Evolutionary conservation across 2,888 invertebrate genomes (phyloP).

Genomic region (Netelia inedita): DNA sequence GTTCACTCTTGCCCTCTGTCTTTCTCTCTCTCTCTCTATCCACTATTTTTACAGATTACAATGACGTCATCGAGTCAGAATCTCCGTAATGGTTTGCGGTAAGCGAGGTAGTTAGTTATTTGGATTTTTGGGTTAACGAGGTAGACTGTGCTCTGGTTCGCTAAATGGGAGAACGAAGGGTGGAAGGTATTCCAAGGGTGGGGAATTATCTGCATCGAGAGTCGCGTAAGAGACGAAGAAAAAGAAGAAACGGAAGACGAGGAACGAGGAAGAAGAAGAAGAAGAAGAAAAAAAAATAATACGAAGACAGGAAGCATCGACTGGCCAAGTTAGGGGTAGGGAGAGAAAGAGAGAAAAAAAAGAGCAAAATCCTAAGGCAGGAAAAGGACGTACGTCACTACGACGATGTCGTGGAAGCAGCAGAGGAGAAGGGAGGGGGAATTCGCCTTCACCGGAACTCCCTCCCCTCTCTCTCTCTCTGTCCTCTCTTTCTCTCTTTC

Average conservation of each 20-base stretch:
- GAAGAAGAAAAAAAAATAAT: slow-evolving; percentile 31
- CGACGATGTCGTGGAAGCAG: slow-evolving; percentile 13
- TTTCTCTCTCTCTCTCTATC: not conserved
- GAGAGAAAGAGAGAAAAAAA: slow-evolving; percentile 36
- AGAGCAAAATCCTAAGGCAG: slow-evolving; percentile 43
- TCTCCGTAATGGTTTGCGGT: slow-evolving; percentile 19
- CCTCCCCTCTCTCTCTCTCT: not conserved
- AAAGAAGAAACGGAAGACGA: slow-evolving; percentile 1
- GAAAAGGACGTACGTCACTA: slow-evolving; percentile 51
- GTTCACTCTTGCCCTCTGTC: not conserved
- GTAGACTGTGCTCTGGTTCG: slow-evolving; percentile 35
- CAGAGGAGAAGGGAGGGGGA: slow-evolving; percentile 16
- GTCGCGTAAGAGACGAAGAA: not conserved
- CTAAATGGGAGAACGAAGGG: slow-evolving; percentile 26
- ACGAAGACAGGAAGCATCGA: not conserved
- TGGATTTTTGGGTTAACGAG: slow-evolving; percentile 70
- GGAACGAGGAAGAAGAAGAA: slow-evolving; percentile 59
- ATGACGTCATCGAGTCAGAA: slow-evolving; percentile 73
- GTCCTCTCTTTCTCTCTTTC: no score
- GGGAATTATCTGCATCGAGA: slow-evolving; percentile 15
- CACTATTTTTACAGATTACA: slow-evolving; percentile 67
- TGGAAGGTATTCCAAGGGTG: slow-evolving; percentile 19
- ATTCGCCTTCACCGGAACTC: slow-evolving; percentile 45
- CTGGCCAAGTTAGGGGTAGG: slow-evolving; percentile 12
- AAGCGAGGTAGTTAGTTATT: slow-evolving; percentile 58